Evolutionary conservation across 2,888 invertebrate genomes (phyloP), one percentile per base, ranked within the genome.

Genomic region (Hanleya hanleyi): DNA sequence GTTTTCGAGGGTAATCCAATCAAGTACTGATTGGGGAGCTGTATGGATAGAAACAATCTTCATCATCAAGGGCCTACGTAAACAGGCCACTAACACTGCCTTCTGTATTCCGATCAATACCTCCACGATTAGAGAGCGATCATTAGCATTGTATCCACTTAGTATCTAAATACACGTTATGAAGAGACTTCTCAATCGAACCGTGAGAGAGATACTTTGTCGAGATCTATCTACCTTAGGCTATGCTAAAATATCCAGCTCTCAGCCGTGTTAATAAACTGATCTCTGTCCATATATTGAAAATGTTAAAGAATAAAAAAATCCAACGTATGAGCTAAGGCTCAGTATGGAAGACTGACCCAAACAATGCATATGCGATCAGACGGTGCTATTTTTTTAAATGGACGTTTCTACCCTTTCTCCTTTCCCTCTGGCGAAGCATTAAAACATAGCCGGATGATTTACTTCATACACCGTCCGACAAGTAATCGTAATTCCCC

Each of bases 401-500:
- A 57, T 15, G 18, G 57, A 32, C 22, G 57, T 22, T 4, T 26
- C 57, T 26, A 22, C 29, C 57, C 15, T 22, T 4, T 29, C 29
- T 57, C 3, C 57, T 57, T 29, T 57, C 57, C 57, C 9, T 26
- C 26, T 2, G 29, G 47, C 47, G 22, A 29, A 57, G 57, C 57
- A 57, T 29, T 57, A 57, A 57, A 57, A 22, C 57, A 22, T 57
- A 57, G 22, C 15, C 29, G 57, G 57, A 57, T 57, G 57, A 57
- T 57, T 57, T 57, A 57, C 57, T 47, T 22, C 47, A 22, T 47
- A 47, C 47, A 57, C 57, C 26, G 29, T 57, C 57, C 57, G 22
- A 57, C 57, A 57, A 29, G 7, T 57, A 29, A 57, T 57, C 57
- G 57, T 57, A 57, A 57, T 57, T 57, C 32, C 32, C 57, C 57